Evolutionary conservation across 2,113 vertebrate genomes (phyloP), one percentile per base, ranked within the genome.

Genomic region (Amphiprion percula): DNA sequence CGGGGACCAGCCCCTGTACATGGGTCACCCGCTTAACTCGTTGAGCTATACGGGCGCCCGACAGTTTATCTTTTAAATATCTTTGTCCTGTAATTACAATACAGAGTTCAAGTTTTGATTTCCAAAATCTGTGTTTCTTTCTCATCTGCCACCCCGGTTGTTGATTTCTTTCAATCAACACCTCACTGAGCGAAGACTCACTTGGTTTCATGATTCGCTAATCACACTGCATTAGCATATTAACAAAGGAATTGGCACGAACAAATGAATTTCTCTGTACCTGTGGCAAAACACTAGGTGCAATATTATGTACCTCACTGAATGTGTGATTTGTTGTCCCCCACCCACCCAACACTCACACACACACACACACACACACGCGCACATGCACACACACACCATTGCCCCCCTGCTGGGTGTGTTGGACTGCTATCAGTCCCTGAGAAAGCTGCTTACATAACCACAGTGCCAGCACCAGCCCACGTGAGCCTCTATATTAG

Each of bases 371-470:
- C 52, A 54, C 49, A 41, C 61, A 49, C n/a, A 77, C 47, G 67
- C 61, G 54, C 62, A 66, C 52, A 54, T 44, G 33, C 61, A 49
- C n/a, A 77, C 47, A 69, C 61, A 58, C 62, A 21, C 10, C 6
- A 58, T 10, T 1, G 49, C 77, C 77, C 80, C 82, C 87, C 85
- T 90, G 88, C 87, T 85, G 89, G 82, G 87, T 59, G 84, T 80
- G 85, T 85, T 91, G 90, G 87, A 90, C 88, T 77, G 76, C 74
- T 75, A 86, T 88, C 86, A 83, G 82, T 90, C 90, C 83, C 89
- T 64, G 64, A 86, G 88, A 93, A 87, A 84, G 82, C 80, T 76
- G 87, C 86, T 93, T 90, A 92, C 90, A 89, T 89, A 90, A 90
- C 83, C 50, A 28, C 14, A 59, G 76, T 86, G 82, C 87, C 88